Base-by-base conservation (phyloP, 2,888 invertebrate genomes). In the Embidobia sp. region DNA sequence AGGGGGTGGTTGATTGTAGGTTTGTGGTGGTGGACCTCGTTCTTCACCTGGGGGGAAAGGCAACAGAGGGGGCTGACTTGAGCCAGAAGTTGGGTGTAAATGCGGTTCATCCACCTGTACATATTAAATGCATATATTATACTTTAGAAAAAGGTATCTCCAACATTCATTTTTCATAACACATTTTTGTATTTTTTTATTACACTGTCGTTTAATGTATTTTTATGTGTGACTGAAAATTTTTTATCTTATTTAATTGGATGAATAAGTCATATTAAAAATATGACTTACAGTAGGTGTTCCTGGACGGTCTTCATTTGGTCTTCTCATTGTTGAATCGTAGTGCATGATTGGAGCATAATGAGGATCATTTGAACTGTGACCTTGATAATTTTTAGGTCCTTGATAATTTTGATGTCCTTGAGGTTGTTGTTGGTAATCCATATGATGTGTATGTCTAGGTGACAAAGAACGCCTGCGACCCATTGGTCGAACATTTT, bases 251-350 rank as follows among this genome's bases (percentile, higher is more conserved):
- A n/a, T n/a, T n/a, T n/a, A n/a, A n/a, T n/a, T n/a, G n/a, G n/a
- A n/a, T n/a, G n/a, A n/a, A n/a, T n/a, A n/a, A n/a, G n/a, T n/a
- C n/a, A n/a, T n/a, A n/a, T n/a, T n/a, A n/a, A n/a, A n/a, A n/a
- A n/a, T n/a, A n/a, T n/a, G 11, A 80, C 85, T 82, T 48, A 94
- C 92, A 0, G 94, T 94, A 1, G 95, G 94, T 5, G 95, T 94
- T 46, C 93, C 93, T 0, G 94, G 92, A 46, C 94, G 91, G 83
- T 94, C 94, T 86, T 94, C 94, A 10, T 85, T 86, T 11, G 88
- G 84, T 69, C 89, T 81, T 6, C 87, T 82, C 51, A 88, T 83
- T n/a, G 85, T 83, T 5, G 85, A 81, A 70, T 89, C 89, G 74
- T 89, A 89, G 82, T 89, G 89, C 84, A 88, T 85, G 55, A 82